Conservation (phyloP, 2,797 vertebrate species). For the Malacoctenus gilli region DNA sequence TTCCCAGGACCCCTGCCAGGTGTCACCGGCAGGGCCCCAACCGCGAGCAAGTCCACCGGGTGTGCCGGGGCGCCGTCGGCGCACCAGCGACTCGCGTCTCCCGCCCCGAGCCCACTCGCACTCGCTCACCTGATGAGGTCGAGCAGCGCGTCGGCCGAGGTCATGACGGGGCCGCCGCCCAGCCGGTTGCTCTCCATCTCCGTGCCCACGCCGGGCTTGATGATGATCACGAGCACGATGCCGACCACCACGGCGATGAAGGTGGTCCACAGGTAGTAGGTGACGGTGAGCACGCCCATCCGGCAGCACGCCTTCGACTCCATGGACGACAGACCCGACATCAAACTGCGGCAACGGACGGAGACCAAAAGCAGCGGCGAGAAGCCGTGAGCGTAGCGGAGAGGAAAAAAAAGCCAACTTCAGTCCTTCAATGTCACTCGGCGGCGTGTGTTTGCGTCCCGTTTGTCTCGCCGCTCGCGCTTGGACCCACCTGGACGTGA, state of each 20-base stretch:
- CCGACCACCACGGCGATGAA: slow-evolving; percentile 89
- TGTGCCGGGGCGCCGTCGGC: too few species aligned
- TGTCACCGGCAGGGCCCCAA: too few species aligned
- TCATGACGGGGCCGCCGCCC: slow-evolving; percentile 83
- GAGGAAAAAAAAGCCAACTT: too few species aligned
- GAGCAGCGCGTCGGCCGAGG: slow-evolving; percentile 87
- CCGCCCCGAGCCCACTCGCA: too few species aligned
- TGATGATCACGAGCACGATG: slow-evolving; percentile 85
- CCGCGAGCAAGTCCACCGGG: too few species aligned
- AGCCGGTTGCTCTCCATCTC: slow-evolving; percentile 83
- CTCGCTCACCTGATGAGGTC: slow-evolving; percentile 87
- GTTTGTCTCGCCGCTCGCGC: too few species aligned
- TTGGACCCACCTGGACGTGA: slow-evolving; percentile 87
- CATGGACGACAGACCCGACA: slow-evolving; percentile 91
- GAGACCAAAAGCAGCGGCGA: too few species aligned
- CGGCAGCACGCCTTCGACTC: slow-evolving; percentile 88
- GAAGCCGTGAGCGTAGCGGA: too few species aligned
- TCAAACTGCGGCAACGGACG: slow-evolving; percentile 76
- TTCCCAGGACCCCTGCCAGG: too few species aligned
- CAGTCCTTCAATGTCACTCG: too few species aligned
- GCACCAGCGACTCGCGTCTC: background rate
- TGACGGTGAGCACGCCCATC: slow-evolving; percentile 89
- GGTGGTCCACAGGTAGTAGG: slow-evolving; percentile 93
- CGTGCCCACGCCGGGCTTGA: slow-evolving; percentile 87
- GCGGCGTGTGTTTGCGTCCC: too few species aligned